phyloP scores from a whole-genome alignment of 2,113 vertebrate genomes.

The Phylloscopus whistleri region DNA sequence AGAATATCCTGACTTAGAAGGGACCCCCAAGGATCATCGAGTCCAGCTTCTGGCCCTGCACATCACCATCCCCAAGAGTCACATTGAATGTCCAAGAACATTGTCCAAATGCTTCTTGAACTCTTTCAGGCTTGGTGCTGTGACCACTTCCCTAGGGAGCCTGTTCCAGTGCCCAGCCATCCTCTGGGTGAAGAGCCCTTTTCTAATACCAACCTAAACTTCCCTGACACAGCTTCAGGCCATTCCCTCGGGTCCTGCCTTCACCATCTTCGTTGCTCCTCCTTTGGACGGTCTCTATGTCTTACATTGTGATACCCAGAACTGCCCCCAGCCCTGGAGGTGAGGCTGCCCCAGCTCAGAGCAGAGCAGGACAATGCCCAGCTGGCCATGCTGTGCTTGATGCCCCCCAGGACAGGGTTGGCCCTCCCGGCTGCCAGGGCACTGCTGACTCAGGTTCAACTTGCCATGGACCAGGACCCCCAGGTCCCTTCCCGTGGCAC shows the following conservation, averaged over 20 bases:
- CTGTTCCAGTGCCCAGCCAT: neutral
- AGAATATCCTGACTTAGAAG: neutral
- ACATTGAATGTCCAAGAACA: rapidly evolving
- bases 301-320: rapidly evolving
- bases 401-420: rapidly evolving
- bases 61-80: neutral
- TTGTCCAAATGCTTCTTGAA: neutral
- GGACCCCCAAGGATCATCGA: rapidly evolving
- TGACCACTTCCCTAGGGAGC: neutral
- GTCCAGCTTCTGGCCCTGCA: neutral
- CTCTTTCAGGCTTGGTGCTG: neutral
- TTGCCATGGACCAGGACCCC: rapidly evolving
- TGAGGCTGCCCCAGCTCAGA: rapidly evolving
- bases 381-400: neutral
- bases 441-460: rapidly evolving
- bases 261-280: rapidly evolving
- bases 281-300: rapidly evolving
- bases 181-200: neutral
- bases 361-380: neutral
- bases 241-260: neutral
- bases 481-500: rapidly evolving
- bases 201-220: neutral
- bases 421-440: neutral
- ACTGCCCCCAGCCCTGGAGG: neutral
- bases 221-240: neutral